Conservation (phyloP, 2,113 vertebrate genomes). For the Malurus melanocephalus region DNA sequence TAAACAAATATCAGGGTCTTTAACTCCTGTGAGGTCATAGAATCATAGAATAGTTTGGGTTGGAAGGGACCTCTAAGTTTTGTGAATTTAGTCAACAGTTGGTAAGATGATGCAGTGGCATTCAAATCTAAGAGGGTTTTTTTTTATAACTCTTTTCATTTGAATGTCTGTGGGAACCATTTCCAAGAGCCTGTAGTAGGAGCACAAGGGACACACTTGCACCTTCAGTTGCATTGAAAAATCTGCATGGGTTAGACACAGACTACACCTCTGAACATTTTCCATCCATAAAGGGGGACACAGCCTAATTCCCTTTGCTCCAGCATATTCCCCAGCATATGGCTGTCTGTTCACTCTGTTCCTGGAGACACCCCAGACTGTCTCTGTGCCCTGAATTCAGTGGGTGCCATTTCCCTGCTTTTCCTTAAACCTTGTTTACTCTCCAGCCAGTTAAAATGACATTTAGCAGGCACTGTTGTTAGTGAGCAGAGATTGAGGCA, state of each 20-base stretch:
- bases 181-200: background rate
- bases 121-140: accelerated
- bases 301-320: background rate
- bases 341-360: background rate
- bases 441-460: background rate
- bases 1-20: background rate
- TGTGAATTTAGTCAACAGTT: background rate
- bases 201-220: background rate
- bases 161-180: background rate
- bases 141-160: background rate
- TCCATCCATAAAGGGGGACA: accelerated
- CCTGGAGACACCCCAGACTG: background rate
- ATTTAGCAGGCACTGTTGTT: background rate
- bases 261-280: background rate
- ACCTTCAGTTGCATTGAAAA: background rate
- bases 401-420: background rate
- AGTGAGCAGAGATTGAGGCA: background rate
- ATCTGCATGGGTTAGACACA: background rate
- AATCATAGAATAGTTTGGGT: background rate
- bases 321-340: background rate
- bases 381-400: background rate
- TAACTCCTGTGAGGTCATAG: background rate
- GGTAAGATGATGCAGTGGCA: background rate
- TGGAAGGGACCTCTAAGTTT: background rate
- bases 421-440: background rate